Evolutionary conservation across 2,797 vertebrate species (phyloP).

Genomic region (Phataginus tetradactyla): DNA sequence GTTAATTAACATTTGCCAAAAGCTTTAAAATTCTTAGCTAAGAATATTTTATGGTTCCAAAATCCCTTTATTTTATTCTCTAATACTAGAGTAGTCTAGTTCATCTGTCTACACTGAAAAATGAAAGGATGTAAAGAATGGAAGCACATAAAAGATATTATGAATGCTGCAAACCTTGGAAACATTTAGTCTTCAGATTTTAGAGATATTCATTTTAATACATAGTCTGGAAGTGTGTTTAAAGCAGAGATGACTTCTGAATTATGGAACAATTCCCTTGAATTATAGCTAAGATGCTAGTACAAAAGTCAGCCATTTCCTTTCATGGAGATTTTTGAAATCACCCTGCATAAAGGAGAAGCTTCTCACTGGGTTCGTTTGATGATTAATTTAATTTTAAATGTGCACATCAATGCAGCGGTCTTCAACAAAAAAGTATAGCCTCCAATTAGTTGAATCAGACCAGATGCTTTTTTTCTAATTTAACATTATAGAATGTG

Average conservation of each 20-base stretch:
- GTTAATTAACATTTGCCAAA: constrained; percentile 60
- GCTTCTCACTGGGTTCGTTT: constrained; percentile 77
- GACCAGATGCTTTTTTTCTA: constrained; percentile 56
- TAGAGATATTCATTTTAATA: constrained; percentile 56
- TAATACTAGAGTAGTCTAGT: background rate
- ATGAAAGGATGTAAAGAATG: constrained; percentile 20
- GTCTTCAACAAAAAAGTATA: constrained; percentile 15
- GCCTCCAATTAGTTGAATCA: background rate
- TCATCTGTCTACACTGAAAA: constrained; percentile 48
- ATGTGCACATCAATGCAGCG: constrained; percentile 64
- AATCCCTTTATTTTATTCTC: constrained; percentile 33
- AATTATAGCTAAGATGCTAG: constrained; percentile 69
- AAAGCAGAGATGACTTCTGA: constrained; percentile 60
- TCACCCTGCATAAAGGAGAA: constrained; percentile 71
- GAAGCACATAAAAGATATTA: constrained; percentile 5
- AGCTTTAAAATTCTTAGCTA: constrained; percentile 37
- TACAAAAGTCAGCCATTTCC: constrained; percentile 66
- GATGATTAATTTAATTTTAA: constrained; percentile 83
- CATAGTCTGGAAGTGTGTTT: constrained; percentile 73
- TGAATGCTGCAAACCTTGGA: background rate
- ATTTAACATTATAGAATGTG: background rate
- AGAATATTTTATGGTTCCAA: constrained; percentile 39
- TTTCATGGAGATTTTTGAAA: constrained; percentile 70
- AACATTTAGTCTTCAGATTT: constrained; percentile 58
- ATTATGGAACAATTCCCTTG: constrained; percentile 72